A percentile compares a stretch with the other conserved stretches of the same genome.
phyloP scores from a whole-genome alignment of 1,140 invertebrate species.

The Drosophila novamexicana region DNA sequence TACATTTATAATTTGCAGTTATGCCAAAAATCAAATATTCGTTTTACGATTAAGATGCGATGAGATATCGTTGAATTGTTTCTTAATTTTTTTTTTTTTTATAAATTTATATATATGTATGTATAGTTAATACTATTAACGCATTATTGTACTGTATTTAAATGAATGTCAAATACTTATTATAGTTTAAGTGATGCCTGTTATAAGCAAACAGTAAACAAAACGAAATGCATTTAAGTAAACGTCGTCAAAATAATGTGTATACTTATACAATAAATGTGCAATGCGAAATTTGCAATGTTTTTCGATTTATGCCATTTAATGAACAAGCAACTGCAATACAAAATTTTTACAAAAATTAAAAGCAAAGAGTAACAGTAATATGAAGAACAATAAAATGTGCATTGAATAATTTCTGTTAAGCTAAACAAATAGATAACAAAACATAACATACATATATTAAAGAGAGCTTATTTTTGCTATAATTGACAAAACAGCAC shows the following conservation, averaged over 20 bases:
- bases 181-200: conserved; percentile 28
- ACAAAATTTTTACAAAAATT: conserved; percentile 6
- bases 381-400: conserved; percentile 75
- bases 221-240: conserved; percentile 74
- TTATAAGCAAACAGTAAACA: conserved; percentile 48
- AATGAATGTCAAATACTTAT: conserved; percentile 28
- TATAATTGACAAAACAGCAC: conserved; percentile 27
- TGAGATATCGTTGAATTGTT: conserved; percentile 62
- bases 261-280: conserved; percentile 56
- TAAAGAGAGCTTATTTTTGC: conserved; percentile 55
- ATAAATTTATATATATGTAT: conserved; percentile 42
- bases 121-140: conserved; percentile 40
- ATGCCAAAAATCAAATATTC: conserved; percentile 54
- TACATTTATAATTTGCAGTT: conserved; percentile 74
- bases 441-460: conserved; percentile 32
- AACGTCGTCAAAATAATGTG: conserved; percentile 54
- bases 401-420: conserved; percentile 70
- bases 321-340: conserved; percentile 43
- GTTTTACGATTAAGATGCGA: conserved; percentile 59
- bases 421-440: conserved; percentile 28
- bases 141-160: conserved; percentile 24
- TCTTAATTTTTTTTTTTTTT: neutral
- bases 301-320: conserved; percentile 38
- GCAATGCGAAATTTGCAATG: conserved; percentile 18
- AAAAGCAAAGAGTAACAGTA: conserved; percentile 60